Percentiles rank a stretch among this genome's conserved stretches.
These are phyloP conservation scores for Geotrypetes seraphini DNA, from an alignment of 2,797 vertebrate genomes.

Conservation along the genomic window DNA sequence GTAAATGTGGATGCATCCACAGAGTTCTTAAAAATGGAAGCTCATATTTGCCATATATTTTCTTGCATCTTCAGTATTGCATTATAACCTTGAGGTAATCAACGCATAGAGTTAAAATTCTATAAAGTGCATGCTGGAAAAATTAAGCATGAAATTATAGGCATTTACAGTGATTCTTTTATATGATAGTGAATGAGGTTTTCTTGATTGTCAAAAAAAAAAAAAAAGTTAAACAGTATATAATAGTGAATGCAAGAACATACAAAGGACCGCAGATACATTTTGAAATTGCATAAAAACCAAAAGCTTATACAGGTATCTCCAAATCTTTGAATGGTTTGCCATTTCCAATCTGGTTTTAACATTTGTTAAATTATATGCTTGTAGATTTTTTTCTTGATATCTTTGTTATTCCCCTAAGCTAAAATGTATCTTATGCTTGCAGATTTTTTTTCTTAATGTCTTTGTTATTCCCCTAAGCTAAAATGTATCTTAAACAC, in stretches of 20 bases:
- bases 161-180: constrained; percentile 44
- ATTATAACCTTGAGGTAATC: constrained; percentile 25
- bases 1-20: no score
- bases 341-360: constrained; percentile 17
- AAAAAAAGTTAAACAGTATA: no score
- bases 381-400: no score
- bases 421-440: no score
- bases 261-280: constrained; percentile 38
- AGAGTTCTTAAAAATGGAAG: constrained; percentile 13
- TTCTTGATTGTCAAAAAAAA: no score
- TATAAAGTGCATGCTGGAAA: constrained; percentile 41
- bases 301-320: constrained; percentile 11
- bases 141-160: constrained; percentile 42
- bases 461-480: no score
- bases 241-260: constrained; percentile 42
- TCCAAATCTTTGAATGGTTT: constrained; percentile 22
- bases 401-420: no score
- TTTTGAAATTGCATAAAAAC: constrained; percentile 37
- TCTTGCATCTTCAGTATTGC: constrained; percentile 16
- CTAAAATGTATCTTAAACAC: no score
- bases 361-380: constrained; percentile 20
- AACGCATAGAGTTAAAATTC: constrained; percentile 26
- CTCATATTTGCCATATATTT: constrained; percentile 7
- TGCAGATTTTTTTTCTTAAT: no score
- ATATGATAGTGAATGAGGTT: constrained; percentile 44